Evolutionary conservation across 2,888 invertebrate genomes (phyloP), one percentile per base, ranked within the genome.

Genomic region (Cephus sareptanus): DNA sequence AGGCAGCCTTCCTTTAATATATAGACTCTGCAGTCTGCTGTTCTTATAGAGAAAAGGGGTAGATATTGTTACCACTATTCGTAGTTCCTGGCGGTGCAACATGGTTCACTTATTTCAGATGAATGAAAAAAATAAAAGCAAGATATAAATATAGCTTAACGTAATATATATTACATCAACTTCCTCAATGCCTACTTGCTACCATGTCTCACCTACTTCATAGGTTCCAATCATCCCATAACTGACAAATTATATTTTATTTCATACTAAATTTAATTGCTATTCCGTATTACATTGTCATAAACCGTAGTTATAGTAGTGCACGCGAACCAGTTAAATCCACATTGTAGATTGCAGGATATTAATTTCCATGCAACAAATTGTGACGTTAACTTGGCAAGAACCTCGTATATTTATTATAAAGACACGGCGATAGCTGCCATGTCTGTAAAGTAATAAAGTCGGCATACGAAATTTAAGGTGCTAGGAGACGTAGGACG

Each of bases 1-100:
- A 91, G 86, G 89, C 89, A 89, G 90, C 88, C 91, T 87, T 83
- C 82, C 82, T 84, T 81, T 91, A 90, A 91, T 88, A 88, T 89
- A 90, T 89, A 87, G 87, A 88, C 88, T 89, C 87, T 87, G 85
- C 85, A 80, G 82, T 84, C 69, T 75, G 23, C 75, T 77, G 80
- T 84, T 86, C 85, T 88, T 87, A 88, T 82, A 83, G 84, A 87
- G 87, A 86, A 85, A 56, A 56, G 40, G 6, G 40, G 23, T 56
- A 56, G 40, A 56, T 23, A 56, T 23, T 2, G 6, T 56, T 56
- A 56, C 40, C 40, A 9, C 23, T 56, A 9, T 6, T 13, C 13
- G 3, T 15, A 56, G 2, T 56, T 23, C 9, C 40, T 40, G 6
- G 23, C 40, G 23, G 23, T 40, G 6, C 40, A 23, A 23, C 23